A percentile compares a stretch with the other conserved stretches of the same genome.
phyloP scores from a whole-genome alignment of 1,140 invertebrate genomes.

The Drosophila mauritiana region DNA sequence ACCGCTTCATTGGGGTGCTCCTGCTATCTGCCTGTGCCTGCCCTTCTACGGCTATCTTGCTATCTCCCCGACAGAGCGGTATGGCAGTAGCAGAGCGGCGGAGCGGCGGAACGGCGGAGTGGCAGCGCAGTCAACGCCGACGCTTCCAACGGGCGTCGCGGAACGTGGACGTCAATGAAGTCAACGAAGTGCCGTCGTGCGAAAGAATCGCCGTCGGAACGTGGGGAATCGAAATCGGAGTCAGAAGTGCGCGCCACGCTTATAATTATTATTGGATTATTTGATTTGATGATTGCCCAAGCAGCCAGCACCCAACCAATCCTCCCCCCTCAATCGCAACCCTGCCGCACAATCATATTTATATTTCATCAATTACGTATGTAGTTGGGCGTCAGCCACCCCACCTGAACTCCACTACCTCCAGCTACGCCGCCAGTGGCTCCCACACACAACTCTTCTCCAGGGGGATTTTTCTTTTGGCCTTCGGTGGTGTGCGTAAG shows the following conservation, averaged over 20 bases:
- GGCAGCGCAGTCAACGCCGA: not conserved
- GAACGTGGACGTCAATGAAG: slow-evolving; percentile 16
- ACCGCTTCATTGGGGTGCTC: not conserved
- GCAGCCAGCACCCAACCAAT: not conserved
- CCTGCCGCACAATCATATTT: slow-evolving; percentile 12
- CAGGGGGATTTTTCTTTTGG: slow-evolving; percentile 37
- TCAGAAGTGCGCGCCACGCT: slow-evolving; percentile 54
- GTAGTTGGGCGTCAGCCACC: not conserved
- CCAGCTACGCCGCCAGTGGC: not conserved
- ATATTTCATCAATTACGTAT: slow-evolving; percentile 45
- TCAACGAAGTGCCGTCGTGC: slow-evolving; percentile 46
- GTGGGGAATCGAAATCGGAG: slow-evolving; percentile 17
- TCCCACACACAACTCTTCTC: not conserved
- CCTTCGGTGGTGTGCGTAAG: slow-evolving; percentile 5
- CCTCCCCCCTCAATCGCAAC: not conserved
- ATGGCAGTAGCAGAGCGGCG: not conserved
- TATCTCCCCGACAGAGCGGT: not conserved
- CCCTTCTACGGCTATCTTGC: not conserved
- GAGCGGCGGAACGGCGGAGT: not conserved
- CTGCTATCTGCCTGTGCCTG: not conserved
- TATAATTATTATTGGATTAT: slow-evolving; percentile 75
- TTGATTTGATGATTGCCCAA: slow-evolving; percentile 44
- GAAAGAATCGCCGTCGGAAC: slow-evolving; percentile 39
- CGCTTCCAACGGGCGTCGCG: too few species aligned
- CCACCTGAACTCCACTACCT: not conserved